Evolutionary conservation across 2,797 vertebrate genomes (phyloP), one percentile per base, ranked within the genome.

Genomic region (Alectoris magna): DNA sequence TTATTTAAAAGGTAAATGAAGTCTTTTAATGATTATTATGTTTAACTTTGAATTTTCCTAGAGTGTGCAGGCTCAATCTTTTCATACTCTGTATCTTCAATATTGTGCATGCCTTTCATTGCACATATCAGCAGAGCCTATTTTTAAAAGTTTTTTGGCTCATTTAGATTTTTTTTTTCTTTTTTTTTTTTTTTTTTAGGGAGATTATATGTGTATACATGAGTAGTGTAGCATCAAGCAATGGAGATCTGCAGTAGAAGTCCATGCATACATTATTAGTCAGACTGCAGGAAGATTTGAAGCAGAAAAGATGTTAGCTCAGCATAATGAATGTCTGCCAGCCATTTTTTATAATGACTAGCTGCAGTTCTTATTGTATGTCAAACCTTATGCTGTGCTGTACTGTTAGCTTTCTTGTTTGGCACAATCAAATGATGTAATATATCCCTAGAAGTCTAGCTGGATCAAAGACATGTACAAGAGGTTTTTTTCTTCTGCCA

Each of bases 271-370:
- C 76, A 82, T 96, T 97, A 95, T 94, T 95, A 96, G 95, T 97
- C 87, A 95, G 83, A 94, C 60, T 94, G 84, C 76, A 90, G 90
- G 77, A 92, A 93, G 91, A 95, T 88, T 68, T 95, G 95, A 96
- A 95, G 94, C 88, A 97, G 92, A 96, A 96, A 96, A 97, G 91
- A 90, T 68, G 48, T 96, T 96, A 97, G 94, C 91, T 97, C 97
- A 97, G 95, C 94, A 96, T 96, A 98, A 97, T 97, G 96, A 97
- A 97, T 96, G 87, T 97, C 97, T 97, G 96, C 94, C 96, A 98
- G 94, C 91, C 96, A 95, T 96, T 97, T 95, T 97, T 97, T 97
- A 95, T 97, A 98, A 98, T 97, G 95, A 97, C 92, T 97, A 96
- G 94, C 94, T 97, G 95, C 93, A 95, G 95, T 95, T 97, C 96